Evolutionary conservation across 1,140 invertebrate genomes (phyloP).

Genomic region (Tribolium castaneum): DNA sequence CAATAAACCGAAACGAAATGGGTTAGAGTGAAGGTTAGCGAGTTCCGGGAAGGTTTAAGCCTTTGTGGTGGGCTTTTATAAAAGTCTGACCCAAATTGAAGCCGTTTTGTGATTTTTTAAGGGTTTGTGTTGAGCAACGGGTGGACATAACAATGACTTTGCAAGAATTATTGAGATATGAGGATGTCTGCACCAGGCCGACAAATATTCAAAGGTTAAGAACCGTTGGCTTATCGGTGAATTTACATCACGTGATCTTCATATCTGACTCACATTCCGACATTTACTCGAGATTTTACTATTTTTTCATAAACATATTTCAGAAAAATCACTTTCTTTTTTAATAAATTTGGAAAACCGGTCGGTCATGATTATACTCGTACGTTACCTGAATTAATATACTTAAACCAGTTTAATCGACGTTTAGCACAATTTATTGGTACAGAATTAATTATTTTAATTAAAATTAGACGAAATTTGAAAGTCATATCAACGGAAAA

Average conservation of each 20-base stretch:
- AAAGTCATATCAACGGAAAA: background rate
- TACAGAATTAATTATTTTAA: background rate
- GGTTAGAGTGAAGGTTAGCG: constrained; percentile 31
- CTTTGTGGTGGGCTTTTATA: constrained; percentile 38
- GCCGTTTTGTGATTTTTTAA: background rate
- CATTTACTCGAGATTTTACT: background rate
- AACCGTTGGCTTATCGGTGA: background rate
- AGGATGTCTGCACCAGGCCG: background rate
- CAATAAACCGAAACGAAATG: constrained; percentile 47
- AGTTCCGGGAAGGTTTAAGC: constrained; percentile 15
- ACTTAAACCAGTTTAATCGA: background rate
- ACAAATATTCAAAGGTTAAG: constrained; percentile 15
- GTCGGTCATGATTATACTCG: background rate
- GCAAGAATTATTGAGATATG: background rate
- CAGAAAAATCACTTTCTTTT: background rate
- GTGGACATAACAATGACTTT: background rate
- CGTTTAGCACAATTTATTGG: background rate
- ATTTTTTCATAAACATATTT: background rate
- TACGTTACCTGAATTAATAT: background rate
- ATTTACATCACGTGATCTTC: background rate
- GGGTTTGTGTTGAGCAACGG: background rate
- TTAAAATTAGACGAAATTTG: background rate
- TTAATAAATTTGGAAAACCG: background rate
- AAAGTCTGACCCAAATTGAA: constrained; percentile 7
- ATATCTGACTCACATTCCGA: background rate